Conservation (phyloP, 2,113 vertebrate species). For the Dinomys branickii region DNA sequence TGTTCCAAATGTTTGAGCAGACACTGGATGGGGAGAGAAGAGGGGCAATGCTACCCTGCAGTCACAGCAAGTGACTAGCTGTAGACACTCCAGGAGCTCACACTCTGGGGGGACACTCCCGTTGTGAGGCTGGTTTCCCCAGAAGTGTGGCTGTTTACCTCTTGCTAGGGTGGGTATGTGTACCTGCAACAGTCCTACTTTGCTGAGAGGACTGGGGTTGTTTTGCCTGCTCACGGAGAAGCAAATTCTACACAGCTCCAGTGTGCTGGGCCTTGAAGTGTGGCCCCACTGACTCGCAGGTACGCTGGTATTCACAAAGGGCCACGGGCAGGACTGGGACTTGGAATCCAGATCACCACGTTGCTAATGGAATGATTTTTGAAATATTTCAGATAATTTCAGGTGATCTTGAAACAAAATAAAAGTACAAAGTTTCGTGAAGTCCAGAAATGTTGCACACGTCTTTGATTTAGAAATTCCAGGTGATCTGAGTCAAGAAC, state of each 20-base stretch:
- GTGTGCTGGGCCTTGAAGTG: background rate
- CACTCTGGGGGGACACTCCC: background rate
- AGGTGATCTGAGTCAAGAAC: background rate
- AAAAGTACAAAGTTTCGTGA: background rate
- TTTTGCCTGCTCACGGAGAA: background rate
- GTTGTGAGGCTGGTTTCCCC: background rate
- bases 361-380: background rate
- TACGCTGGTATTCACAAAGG: background rate
- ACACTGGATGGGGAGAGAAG: background rate
- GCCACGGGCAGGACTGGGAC: background rate
- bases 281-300: background rate
- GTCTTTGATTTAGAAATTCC: background rate
- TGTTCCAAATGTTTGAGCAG: background rate
- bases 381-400: background rate
- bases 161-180: background rate
- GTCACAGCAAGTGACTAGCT: background rate
- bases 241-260: background rate
- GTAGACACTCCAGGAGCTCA: background rate
- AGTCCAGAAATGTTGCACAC: background rate
- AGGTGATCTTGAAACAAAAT: background rate
- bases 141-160: background rate
- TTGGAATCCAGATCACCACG: background rate
- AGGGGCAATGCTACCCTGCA: fast-evolving
- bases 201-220: background rate
- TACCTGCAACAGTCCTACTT: background rate